Base-by-base conservation (phyloP, 2,113 vertebrate genomes). In the Paedocypris sp. region DNA sequence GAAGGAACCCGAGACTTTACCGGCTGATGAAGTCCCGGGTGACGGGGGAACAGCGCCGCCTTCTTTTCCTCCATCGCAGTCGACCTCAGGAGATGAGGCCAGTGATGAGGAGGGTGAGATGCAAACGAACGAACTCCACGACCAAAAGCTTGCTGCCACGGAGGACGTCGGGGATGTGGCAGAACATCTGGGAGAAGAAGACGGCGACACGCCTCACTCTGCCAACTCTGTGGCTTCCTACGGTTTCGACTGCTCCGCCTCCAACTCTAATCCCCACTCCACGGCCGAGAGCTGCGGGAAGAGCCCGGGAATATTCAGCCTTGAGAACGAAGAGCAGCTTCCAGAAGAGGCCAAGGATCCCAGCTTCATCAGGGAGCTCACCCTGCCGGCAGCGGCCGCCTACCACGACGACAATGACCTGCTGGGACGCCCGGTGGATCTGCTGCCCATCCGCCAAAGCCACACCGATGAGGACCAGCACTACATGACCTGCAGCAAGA, bases 251-350 rank as follows among this genome's bases (percentile, higher is more conserved):
- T 85, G 85, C 71, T 84, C 83, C 41, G 77, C 73, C 0, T 88
- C 79, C 77, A 86, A 83, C 77, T 88, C 83, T 39, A 87, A 86
- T 4, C 83, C 85, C 42, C 85, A 85, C 68, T 87, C 86, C n/a
- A 82, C 78, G 61, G 84, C 85, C 0, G 86, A 87, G 71, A 88
- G 87, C 75, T 86, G 85, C 4, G 81, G 84, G 1, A 87, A 87
- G 50, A 89, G 87, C 47, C 86, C 86, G 0, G 87, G 87, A 1
- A 88, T 87, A 65, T 88, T 88, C 73, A 87, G 85, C 61, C 74
- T 88, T 60, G 87, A 88, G 66, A 87, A 87, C 1, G 84, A 86
- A 65, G 87, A 89, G 16, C 86, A 86, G 64, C 78, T 86, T 32
- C 74, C 81, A 0, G 87, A 86, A 58, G 85, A 87, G 72, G 77